Evolutionary conservation across 2,888 invertebrate genomes (phyloP).

Genomic region (Dynastes hyllus): DNA sequence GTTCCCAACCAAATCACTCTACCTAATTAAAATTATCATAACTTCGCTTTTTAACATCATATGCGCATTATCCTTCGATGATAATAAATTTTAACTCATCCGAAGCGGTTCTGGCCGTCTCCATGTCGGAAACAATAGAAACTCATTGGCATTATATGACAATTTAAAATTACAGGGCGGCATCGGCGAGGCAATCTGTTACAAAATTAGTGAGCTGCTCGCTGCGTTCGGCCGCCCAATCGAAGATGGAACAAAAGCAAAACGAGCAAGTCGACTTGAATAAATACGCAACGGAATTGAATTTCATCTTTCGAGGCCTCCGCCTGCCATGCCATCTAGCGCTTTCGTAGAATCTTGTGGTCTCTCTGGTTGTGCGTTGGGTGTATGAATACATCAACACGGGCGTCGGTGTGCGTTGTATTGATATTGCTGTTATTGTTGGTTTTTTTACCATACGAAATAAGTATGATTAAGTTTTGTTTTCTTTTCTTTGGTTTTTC

Average conservation of each 20-base stretch:
- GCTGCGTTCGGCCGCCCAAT: not conserved
- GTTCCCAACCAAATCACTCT: too few relatives aligned
- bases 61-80: not conserved
- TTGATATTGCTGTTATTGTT: not conserved
- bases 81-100: slow-evolving; percentile 15
- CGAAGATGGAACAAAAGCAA: slow-evolving; percentile 7
- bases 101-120: not conserved
- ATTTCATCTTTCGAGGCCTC: not conserved
- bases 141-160: slow-evolving; percentile 40
- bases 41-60: not conserved
- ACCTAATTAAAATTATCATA: slow-evolving; percentile 9
- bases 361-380: not conserved
- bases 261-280: not conserved
- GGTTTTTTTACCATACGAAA: slow-evolving; percentile 25
- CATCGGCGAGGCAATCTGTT: slow-evolving; percentile 28
- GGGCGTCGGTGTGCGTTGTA: not conserved
- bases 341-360: too few relatives aligned
- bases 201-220: slow-evolving; percentile 41
- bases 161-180: slow-evolving; percentile 48
- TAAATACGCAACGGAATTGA: slow-evolving; percentile 19
- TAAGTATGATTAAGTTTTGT: slow-evolving; percentile 29
- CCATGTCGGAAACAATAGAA: slow-evolving; percentile 38
- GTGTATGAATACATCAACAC: not conserved
- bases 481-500: not conserved
- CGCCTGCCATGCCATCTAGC: too few relatives aligned